A percentile compares a stretch with the other conserved stretches of the same genome.
Conservation (phyloP, 2,888 invertebrate species). For the Acanthosepion esculentum region DNA sequence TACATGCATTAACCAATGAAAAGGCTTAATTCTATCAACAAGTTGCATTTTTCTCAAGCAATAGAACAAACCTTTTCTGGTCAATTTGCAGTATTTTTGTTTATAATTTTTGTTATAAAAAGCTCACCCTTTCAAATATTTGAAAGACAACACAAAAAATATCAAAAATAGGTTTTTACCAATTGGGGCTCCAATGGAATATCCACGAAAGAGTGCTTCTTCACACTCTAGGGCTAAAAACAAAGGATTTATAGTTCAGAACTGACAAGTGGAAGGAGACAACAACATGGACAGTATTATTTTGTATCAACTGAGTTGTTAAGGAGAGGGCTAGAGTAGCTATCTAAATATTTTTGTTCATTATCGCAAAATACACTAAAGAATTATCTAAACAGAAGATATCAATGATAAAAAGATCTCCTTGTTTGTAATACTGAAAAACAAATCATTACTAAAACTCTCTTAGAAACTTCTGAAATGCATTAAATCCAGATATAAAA, state of each 20-base stretch:
- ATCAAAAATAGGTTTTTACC: conserved; percentile 42
- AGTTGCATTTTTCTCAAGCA: not conserved
- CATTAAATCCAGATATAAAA: no score
- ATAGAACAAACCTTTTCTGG: conserved; percentile 40
- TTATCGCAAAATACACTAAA: not conserved
- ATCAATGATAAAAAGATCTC: not conserved
- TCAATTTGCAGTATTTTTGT: conserved; percentile 23
- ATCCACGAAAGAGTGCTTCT: conserved; percentile 46
- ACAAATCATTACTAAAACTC: not conserved
- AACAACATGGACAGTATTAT: not conserved
- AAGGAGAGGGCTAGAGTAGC: not conserved
- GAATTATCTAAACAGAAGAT: not conserved
- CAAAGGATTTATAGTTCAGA: conserved; percentile 42
- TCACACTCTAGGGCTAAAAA: conserved; percentile 43
- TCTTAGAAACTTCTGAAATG: no score
- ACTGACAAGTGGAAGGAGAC: not conserved
- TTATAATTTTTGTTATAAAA: conserved; percentile 34
- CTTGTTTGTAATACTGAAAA: not conserved
- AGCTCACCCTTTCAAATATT: conserved; percentile 42
- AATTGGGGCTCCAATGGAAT: conserved; percentile 38
- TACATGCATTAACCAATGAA: conserved; percentile 46
- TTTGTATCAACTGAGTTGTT: conserved; percentile 1
- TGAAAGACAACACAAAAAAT: conserved; percentile 46
- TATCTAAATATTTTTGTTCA: not conserved
- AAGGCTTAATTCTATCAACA: conserved; percentile 36